phyloP scores from a whole-genome alignment of 2,113 vertebrate genomes.

The Apeltes quadracus region DNA sequence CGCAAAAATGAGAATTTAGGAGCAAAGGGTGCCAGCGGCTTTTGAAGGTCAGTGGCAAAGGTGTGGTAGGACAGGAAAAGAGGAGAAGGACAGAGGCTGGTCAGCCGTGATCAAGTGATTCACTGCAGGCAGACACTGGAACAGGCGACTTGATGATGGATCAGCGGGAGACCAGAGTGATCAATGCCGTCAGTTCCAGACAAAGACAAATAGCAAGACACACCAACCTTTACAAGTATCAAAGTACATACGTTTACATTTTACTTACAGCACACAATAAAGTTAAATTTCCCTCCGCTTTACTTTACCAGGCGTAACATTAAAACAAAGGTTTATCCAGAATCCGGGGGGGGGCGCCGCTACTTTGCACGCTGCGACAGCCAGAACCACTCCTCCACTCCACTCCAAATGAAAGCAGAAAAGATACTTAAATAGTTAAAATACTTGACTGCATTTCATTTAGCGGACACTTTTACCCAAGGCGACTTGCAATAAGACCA shows the following conservation, averaged over 20 bases:
- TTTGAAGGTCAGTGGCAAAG: neutral
- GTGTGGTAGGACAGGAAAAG: neutral
- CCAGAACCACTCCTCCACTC: conserved; percentile 41
- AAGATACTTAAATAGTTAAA: neutral
- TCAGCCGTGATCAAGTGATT: conserved; percentile 6
- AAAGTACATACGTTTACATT: neutral
- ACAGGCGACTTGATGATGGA: conserved; percentile 12
- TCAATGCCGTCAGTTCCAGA: conserved; percentile 23
- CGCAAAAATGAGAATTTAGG: neutral
- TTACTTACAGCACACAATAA: conserved; percentile 2
- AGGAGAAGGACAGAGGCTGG: neutral
- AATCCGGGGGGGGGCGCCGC: no score
- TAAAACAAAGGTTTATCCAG: no score
- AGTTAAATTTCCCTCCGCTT: conserved; percentile 14
- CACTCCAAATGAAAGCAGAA: no score
- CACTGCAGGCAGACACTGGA: neutral
- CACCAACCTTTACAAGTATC: neutral
- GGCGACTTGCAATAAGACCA: no score
- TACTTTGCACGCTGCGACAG: conserved; percentile 32
- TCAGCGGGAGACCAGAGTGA: conserved; percentile 11
- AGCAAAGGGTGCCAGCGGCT: neutral
- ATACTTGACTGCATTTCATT: neutral
- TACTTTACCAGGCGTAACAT: conserved; percentile 5
- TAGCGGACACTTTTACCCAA: no score
- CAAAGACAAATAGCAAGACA: conserved; percentile 9